A percentile compares a stretch with the other conserved stretches of the same genome.
phyloP scores from a whole-genome alignment of 2,888 invertebrate genomes.

The Hofmannophila pseudospretella region DNA sequence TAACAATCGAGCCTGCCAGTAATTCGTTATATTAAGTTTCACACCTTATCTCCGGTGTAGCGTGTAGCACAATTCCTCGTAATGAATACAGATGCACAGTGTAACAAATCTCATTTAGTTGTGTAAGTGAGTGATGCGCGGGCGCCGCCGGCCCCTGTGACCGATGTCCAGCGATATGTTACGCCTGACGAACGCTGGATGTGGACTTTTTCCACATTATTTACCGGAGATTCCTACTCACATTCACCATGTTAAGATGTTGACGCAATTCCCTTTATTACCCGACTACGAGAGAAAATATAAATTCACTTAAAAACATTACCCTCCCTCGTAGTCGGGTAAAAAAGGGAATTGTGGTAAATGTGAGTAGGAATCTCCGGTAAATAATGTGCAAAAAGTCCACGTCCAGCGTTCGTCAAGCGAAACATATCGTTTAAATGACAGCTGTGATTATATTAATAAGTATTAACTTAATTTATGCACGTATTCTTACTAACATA shows the following conservation, averaged over 20 bases:
- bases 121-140: conserved; percentile 35
- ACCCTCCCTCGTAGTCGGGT: too few relatives aligned
- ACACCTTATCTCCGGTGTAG: conserved; percentile 16
- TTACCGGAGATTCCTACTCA: too few relatives aligned
- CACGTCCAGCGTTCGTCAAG: conserved; percentile 6
- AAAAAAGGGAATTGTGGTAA: too few relatives aligned
- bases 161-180: conserved; percentile 38
- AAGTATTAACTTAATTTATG: too few relatives aligned
- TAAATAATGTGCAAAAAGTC: conserved; percentile 6
- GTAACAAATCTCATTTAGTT: conserved; percentile 41
- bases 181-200: conserved; percentile 11
- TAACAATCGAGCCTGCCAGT: background rate
- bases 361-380: too few relatives aligned
- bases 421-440: conserved; percentile 34
- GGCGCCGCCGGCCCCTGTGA: conserved; percentile 24
- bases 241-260: too few relatives aligned
- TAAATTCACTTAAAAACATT: too few relatives aligned
- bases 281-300: too few relatives aligned
- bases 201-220: conserved; percentile 5
- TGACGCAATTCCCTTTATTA: too few relatives aligned
- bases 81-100: conserved; percentile 35
- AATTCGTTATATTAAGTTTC: conserved; percentile 20
- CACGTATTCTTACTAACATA: too few relatives aligned
- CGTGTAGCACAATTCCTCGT: conserved; percentile 24
- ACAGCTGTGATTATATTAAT: too few relatives aligned